Evolutionary conservation across 1,140 invertebrate species (phyloP).

Genomic region (Oppia nitens): DNA sequence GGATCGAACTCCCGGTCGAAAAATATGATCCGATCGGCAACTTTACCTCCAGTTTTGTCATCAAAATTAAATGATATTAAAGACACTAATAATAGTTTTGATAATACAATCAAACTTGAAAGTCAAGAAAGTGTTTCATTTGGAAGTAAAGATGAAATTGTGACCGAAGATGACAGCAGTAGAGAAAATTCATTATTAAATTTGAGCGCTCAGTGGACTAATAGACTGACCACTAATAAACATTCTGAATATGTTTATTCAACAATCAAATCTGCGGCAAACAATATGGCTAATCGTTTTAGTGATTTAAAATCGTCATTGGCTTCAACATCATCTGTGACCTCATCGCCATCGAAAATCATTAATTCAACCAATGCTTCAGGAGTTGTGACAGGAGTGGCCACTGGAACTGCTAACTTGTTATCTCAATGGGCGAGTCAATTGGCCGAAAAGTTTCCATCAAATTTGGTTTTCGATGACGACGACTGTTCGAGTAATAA

Average conservation of each 20-base stretch:
- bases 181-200: neutral
- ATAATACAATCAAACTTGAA: neutral
- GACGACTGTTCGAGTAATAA: conserved; percentile 4
- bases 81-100: neutral
- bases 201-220: conserved; percentile 7
- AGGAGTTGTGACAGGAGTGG: neutral
- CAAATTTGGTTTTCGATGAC: conserved; percentile 10
- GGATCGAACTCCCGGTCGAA: neutral
- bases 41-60: conserved; percentile 12
- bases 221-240: conserved; percentile 5
- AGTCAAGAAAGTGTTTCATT: neutral
- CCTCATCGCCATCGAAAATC: neutral
- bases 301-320: conserved; percentile 13
- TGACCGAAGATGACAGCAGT: neutral
- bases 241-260: conserved; percentile 13
- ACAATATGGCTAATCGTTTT: conserved; percentile 10
- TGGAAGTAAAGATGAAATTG: neutral
- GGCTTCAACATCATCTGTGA: conserved; percentile 1
- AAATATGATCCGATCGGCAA: conserved; percentile 16
- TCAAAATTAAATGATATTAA: neutral
- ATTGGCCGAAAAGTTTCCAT: conserved; percentile 12
- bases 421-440: conserved; percentile 9
- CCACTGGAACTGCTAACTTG: neutral
- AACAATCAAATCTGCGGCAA: conserved; percentile 12
- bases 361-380: neutral